These are phyloP conservation scores for Mustela nigripes DNA, from an alignment of 2,113 vertebrate species.

Conservation along the genomic window DNA sequence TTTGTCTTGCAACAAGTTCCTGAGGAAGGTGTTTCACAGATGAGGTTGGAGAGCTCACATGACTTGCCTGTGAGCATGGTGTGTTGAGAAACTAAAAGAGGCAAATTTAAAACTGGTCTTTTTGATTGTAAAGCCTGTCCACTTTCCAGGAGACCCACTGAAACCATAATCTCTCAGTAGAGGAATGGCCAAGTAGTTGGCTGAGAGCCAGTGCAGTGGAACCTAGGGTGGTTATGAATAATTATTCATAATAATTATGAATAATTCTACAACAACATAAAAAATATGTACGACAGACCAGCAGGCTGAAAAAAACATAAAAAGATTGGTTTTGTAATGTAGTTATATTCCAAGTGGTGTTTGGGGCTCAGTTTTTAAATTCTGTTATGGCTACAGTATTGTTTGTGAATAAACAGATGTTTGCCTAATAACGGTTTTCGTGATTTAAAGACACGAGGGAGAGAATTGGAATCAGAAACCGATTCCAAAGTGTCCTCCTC, in stretches of 20 bases:
- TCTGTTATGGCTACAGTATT: not conserved
- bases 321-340: constrained; percentile 14
- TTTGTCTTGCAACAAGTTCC: not conserved
- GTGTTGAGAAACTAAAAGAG: not conserved
- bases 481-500: not conserved
- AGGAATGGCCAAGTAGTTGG: not conserved
- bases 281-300: not conserved
- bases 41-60: not conserved
- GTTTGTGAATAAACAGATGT: constrained; percentile 37
- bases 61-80: not conserved
- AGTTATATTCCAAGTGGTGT: not conserved
- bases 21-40: constrained; percentile 36
- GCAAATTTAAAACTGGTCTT: not conserved
- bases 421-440: constrained; percentile 47
- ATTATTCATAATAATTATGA: not conserved
- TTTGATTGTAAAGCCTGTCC: not conserved
- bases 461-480: not conserved
- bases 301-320: not conserved
- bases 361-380: not conserved
- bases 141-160: not conserved
- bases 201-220: not conserved
- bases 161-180: not conserved
- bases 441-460: constrained; percentile 38
- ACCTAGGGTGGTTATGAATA: not conserved
- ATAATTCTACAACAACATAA: not conserved